Evolutionary conservation across 2,113 vertebrate species (phyloP).

Genomic region (Datnioides undecimradiatus): DNA sequence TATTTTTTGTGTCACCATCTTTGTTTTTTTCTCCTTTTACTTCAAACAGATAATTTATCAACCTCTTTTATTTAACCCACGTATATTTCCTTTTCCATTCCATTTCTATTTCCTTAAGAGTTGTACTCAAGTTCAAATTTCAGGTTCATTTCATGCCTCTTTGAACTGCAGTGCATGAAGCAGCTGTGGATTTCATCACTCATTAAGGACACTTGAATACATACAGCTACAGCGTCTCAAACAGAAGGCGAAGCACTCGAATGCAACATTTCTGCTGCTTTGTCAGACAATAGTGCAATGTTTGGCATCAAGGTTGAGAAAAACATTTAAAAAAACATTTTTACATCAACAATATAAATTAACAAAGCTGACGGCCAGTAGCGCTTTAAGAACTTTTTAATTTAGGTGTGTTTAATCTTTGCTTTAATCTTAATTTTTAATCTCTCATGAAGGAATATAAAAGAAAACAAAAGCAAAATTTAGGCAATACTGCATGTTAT

Average conservation of each 20-base stretch:
- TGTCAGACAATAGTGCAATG: neutral
- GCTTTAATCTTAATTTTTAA: neutral
- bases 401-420: too few relatives aligned
- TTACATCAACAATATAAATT: neutral
- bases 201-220: neutral
- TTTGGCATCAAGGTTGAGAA: too few relatives aligned
- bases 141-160: too few relatives aligned
- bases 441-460: neutral
- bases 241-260: neutral
- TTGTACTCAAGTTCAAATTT: too few relatives aligned
- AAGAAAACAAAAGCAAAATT: too few relatives aligned
- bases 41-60: neutral
- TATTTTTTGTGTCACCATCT: neutral
- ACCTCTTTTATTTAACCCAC: neutral
- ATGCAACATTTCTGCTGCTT: neutral
- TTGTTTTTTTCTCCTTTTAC: neutral
- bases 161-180: too few relatives aligned
- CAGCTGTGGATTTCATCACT: neutral
- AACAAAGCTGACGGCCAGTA: too few relatives aligned
- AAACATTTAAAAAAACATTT: too few relatives aligned
- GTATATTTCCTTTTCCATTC: neutral
- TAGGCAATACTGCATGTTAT: too few relatives aligned
- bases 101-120: too few relatives aligned
- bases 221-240: neutral
- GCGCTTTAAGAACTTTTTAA: neutral